A percentile compares a stretch with the other conserved stretches of the same genome.
phyloP scores from a whole-genome alignment of 2,113 vertebrate genomes.

The Perca flavescens region DNA sequence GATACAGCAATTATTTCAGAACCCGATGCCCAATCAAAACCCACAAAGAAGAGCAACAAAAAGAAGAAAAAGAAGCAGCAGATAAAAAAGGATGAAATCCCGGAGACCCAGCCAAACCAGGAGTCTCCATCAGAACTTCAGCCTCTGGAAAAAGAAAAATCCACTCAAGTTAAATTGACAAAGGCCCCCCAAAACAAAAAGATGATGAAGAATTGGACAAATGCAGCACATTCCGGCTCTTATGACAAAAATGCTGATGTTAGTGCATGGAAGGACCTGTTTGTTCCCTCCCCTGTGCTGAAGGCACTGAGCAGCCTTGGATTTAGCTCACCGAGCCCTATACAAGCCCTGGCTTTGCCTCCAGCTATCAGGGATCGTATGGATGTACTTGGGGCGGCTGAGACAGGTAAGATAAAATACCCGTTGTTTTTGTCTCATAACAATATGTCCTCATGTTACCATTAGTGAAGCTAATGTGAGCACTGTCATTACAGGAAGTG shows the following conservation, averaged over 20 bases:
- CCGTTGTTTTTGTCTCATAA: neutral
- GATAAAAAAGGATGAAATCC: conserved; percentile 22
- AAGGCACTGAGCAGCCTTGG: conserved; percentile 91
- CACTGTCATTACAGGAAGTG: conserved; percentile 88
- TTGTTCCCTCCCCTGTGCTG: conserved; percentile 90
- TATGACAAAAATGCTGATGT: conserved; percentile 84
- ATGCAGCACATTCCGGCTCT: conserved; percentile 70
- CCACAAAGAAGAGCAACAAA: conserved; percentile 18
- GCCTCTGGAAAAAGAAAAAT: conserved; percentile 10
- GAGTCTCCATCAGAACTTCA: conserved; percentile 15
- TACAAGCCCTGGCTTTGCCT: conserved; percentile 92
- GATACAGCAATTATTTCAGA: neutral
- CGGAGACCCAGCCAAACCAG: neutral
- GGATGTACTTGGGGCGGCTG: conserved; percentile 95
- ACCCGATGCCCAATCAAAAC: conserved; percentile 13
- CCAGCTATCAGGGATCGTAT: conserved; percentile 93
- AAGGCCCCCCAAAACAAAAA: conserved; percentile 80
- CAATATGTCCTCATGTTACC: neutral
- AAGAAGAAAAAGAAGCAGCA: conserved; percentile 79
- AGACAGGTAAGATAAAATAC: conserved; percentile 88
- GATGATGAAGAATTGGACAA: conserved; percentile 90
- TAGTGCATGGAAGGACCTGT: conserved; percentile 93
- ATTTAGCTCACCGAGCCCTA: conserved; percentile 92
- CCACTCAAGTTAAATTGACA: conserved; percentile 33
- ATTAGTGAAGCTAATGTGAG: neutral